phyloP scores from a whole-genome alignment of 2,113 vertebrate genomes.

The Rhea americana region DNA sequence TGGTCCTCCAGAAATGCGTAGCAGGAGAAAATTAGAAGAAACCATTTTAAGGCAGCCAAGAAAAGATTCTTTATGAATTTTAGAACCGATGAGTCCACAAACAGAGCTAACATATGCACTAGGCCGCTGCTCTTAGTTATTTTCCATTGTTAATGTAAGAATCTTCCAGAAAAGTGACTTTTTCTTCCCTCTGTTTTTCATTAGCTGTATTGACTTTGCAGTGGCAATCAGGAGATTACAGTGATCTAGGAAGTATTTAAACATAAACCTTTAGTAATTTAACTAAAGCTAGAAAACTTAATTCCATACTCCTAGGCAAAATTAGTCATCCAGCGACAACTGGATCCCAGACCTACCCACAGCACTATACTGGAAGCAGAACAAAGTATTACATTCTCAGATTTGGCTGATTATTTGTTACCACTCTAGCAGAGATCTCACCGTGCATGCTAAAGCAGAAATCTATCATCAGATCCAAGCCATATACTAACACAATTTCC shows the following conservation, averaged over 20 bases:
- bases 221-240: background rate
- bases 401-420: background rate
- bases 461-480: background rate
- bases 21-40: background rate
- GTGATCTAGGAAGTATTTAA: background rate
- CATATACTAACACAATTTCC: background rate
- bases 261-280: background rate
- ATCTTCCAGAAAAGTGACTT: background rate
- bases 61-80: background rate
- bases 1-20: too few relatives aligned
- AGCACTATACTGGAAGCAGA: background rate
- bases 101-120: background rate
- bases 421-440: background rate
- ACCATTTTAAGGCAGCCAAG: background rate
- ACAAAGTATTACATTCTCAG: background rate
- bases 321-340: background rate
- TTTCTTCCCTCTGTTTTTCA: background rate
- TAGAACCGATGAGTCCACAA: background rate
- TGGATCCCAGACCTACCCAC: background rate
- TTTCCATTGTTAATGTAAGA: too few relatives aligned
- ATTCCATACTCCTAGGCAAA: background rate
- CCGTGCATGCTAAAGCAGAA: rapidly evolving
- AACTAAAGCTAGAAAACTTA: background rate
- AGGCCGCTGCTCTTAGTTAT: background rate
- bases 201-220: background rate